Conservation (phyloP, 2,888 invertebrate species). For the Tridacna gigas region DNA sequence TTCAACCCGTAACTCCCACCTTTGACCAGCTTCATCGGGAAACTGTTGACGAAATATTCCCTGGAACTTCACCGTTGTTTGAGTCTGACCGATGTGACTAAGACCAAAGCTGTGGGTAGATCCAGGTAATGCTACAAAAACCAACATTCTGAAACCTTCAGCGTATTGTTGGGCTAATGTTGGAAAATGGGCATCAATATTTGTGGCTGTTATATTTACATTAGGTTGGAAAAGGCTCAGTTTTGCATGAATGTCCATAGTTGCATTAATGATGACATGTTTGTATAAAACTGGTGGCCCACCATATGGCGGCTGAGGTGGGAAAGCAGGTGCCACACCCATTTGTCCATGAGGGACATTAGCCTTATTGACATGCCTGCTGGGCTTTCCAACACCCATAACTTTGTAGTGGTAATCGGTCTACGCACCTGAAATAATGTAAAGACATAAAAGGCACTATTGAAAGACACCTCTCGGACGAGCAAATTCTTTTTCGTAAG, state of each 20-base stretch:
- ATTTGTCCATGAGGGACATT: neutral
- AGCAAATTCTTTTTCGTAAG: too few species aligned
- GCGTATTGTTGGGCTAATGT: constrained; percentile 47
- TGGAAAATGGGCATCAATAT: constrained; percentile 52
- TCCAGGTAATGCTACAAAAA: constrained; percentile 55
- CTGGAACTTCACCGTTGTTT: constrained; percentile 63
- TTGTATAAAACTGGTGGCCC: constrained; percentile 69
- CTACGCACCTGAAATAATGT: neutral
- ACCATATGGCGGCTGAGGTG: constrained; percentile 69
- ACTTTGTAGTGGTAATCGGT: neutral
- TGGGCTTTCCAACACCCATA: constrained; percentile 17
- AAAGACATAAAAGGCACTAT: neutral
- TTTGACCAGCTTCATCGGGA: constrained; percentile 60
- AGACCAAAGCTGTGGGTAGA: constrained; percentile 45
- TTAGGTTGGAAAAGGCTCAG: constrained; percentile 47
- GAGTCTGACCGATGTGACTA: constrained; percentile 46
- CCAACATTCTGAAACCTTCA: constrained; percentile 56
- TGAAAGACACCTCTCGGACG: neutral
- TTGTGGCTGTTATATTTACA: constrained; percentile 38
- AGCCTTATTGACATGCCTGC: neutral
- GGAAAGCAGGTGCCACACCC: constrained; percentile 26
- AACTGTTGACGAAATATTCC: constrained; percentile 74
- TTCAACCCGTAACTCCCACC: constrained; percentile 75
- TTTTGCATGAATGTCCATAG: constrained; percentile 47
- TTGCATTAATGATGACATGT: constrained; percentile 67